phyloP scores from a whole-genome alignment of 2,888 invertebrate species.

The Drosophila picticornis region DNA sequence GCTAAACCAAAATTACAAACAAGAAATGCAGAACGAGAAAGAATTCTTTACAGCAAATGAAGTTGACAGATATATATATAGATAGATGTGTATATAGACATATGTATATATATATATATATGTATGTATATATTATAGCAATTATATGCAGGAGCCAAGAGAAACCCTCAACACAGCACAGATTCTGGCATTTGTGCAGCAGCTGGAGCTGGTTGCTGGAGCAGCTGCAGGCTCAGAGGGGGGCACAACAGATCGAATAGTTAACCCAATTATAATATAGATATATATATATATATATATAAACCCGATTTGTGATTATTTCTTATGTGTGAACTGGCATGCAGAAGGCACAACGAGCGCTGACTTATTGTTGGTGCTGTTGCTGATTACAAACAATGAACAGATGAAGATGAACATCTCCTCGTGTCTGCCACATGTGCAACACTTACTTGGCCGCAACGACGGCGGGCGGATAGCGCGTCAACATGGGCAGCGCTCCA shows the following conservation, averaged over 20 bases:
- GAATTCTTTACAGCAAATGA: neutral
- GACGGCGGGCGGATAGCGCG: slow-evolving; percentile 70
- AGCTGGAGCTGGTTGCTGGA: no score
- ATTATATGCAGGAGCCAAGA: no score
- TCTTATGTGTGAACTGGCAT: neutral
- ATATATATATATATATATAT: no score
- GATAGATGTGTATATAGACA: neutral
- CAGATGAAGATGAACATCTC: neutral
- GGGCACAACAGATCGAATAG: no score
- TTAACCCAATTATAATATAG: no score
- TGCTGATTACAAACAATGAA: neutral
- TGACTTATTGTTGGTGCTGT: neutral
- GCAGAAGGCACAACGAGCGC: neutral
- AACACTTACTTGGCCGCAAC: slow-evolving; percentile 69
- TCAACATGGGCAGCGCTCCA: slow-evolving; percentile 67
- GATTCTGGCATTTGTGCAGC: no score
- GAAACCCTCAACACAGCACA: no score
- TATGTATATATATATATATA: neutral
- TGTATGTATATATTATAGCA: no score
- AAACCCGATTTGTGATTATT: neutral
- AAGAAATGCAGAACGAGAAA: neutral
- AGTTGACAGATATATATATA: neutral
- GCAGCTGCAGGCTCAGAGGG: no score
- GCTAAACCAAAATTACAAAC: neutral
- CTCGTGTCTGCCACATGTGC: neutral